These are phyloP conservation scores for Euthynnus affinis DNA, from an alignment of 2,797 vertebrate species.

Conservation along the genomic window DNA sequence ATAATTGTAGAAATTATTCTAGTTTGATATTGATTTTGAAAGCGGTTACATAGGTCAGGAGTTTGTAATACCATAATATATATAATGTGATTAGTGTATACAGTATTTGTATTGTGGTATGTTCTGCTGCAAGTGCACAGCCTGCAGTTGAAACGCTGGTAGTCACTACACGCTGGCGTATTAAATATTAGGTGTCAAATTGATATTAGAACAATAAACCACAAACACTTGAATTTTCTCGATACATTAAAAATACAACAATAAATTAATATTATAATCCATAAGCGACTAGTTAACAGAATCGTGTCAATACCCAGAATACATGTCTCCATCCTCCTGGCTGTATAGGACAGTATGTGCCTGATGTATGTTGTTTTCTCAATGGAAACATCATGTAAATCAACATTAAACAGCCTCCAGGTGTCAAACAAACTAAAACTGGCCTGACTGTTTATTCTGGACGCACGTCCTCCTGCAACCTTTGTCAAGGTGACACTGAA, in stretches of 20 bases:
- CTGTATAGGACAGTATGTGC: not conserved
- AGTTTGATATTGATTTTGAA: accelerated
- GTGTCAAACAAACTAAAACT: not conserved
- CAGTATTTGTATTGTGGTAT: conserved; percentile 66
- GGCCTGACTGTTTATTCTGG: not conserved
- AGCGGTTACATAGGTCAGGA: accelerated
- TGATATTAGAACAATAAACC: conserved; percentile 1
- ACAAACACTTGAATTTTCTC: not conserved
- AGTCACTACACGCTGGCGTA: conserved; percentile 49
- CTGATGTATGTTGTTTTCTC: not conserved
- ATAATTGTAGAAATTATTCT: accelerated
- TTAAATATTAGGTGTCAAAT: conserved; percentile 50
- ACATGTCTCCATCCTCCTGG: not conserved
- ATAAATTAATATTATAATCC: not conserved
- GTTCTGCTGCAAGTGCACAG: conserved; percentile 80
- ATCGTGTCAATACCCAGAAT: not conserved
- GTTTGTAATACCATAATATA: too few species aligned
- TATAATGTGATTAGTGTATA: not conserved
- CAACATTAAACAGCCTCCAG: not conserved
- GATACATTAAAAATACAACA: not conserved
- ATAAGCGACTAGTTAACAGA: not conserved
- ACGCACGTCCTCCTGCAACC: not conserved
- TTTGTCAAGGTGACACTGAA: conserved; percentile 69
- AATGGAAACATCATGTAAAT: not conserved
- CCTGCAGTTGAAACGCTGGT: conserved; percentile 73